Conservation (phyloP, 1,140 invertebrate species). For the Scaptomyza hsui region DNA sequence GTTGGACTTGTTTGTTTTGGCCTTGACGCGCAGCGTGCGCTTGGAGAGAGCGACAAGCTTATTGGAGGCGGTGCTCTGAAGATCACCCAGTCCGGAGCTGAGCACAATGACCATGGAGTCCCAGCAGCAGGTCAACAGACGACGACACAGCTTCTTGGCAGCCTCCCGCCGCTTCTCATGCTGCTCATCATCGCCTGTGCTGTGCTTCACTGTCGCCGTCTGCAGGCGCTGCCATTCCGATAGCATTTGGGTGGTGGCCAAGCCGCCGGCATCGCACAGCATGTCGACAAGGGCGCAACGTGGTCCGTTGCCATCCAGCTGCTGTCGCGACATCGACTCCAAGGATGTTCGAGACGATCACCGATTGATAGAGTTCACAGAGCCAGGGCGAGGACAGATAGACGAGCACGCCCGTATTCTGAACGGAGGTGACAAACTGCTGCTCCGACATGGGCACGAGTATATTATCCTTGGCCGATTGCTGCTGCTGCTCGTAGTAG, state of each 20-base stretch:
- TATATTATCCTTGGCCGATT: constrained; percentile 83
- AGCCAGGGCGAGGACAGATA: constrained; percentile 96
- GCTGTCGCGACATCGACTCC: constrained; percentile 83
- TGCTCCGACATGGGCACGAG: constrained; percentile 88
- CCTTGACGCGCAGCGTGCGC: constrained; percentile 85
- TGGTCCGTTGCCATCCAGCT: constrained; percentile 56
- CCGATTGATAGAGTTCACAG: constrained; percentile 94
- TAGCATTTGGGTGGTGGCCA: constrained; percentile 91
- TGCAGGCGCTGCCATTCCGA: constrained; percentile 93
- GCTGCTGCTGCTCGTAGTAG: constrained; percentile 88
- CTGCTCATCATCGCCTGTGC: constrained; percentile 85
- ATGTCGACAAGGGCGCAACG: constrained; percentile 81
- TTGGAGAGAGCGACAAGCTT: constrained; percentile 86
- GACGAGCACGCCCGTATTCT: constrained; percentile 94
- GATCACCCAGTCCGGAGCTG: constrained; percentile 89
- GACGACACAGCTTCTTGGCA: constrained; percentile 87
- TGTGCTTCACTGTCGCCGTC: constrained; percentile 88
- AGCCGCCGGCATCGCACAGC: constrained; percentile 91
- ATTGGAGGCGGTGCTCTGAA: constrained; percentile 85
- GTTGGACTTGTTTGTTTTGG: constrained; percentile 86
- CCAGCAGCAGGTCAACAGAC: constrained; percentile 95
- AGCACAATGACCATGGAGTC: constrained; percentile 94
- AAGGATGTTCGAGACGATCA: constrained; percentile 92
- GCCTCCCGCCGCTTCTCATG: constrained; percentile 86
- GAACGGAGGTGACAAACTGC: constrained; percentile 95